Evolutionary conservation across 2,113 vertebrate species (phyloP).

Genomic region (Arizona elegans): DNA sequence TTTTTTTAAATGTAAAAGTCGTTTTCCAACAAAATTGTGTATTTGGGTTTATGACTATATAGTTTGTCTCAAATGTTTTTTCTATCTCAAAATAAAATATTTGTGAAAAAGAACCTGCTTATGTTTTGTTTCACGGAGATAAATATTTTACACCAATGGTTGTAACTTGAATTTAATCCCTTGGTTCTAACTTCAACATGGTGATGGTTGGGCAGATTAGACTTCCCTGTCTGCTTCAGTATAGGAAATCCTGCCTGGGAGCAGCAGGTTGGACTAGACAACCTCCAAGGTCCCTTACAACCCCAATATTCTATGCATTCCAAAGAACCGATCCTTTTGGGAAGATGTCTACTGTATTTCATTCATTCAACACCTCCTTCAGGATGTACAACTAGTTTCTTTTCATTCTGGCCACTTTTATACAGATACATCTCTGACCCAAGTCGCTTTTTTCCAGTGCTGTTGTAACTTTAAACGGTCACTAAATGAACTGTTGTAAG

Average conservation of each 20-base stretch:
- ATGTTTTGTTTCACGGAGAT: slow-evolving; percentile 48
- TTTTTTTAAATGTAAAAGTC: slow-evolving; percentile 50
- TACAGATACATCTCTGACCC: neutral
- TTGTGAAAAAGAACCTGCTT: slow-evolving; percentile 32
- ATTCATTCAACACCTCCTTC: neutral
- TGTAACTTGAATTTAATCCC: neutral
- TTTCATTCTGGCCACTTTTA: neutral
- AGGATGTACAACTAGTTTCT: neutral
- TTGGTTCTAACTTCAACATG: too few relatives aligned
- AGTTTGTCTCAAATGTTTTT: slow-evolving; percentile 49
- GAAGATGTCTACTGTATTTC: neutral
- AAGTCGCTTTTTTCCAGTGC: neutral
- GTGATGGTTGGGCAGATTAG: neutral
- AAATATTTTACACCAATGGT: slow-evolving; percentile 37
- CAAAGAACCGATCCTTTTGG: neutral
- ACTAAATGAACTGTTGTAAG: neutral
- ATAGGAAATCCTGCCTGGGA: neutral
- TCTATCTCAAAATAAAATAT: slow-evolving; percentile 43
- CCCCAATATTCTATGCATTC: neutral
- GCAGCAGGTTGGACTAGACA: neutral
- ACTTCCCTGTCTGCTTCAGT: neutral
- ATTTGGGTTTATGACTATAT: slow-evolving; percentile 33
- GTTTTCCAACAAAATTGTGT: slow-evolving; percentile 55
- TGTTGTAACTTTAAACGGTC: neutral
- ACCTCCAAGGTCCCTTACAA: neutral